Percentiles rank a stretch among this genome's conserved stretches.
These are phyloP conservation scores for Artibeus lituratus DNA, from an alignment of 2,797 vertebrate species.

Conservation along the genomic window DNA sequence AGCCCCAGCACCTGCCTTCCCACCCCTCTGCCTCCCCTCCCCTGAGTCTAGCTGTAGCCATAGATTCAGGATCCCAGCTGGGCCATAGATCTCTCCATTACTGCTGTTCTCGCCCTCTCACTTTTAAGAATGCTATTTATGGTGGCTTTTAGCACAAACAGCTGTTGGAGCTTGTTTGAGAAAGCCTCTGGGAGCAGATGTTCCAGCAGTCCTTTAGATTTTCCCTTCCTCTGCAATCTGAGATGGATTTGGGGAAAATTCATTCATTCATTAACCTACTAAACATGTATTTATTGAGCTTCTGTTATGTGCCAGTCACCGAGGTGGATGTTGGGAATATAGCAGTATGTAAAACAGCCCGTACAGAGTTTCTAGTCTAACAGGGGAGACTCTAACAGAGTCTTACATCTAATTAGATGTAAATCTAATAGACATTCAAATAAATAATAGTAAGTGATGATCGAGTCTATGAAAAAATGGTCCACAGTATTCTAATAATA, in stretches of 20 bases:
- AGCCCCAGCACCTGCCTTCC: neutral
- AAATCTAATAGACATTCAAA: neutral
- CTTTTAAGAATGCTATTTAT: slow-evolving; percentile 82
- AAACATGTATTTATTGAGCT: slow-evolving; percentile 7
- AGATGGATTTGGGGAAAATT: slow-evolving; percentile 64
- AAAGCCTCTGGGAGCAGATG: slow-evolving; percentile 74
- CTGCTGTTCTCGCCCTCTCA: slow-evolving; percentile 65
- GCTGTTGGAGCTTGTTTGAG: slow-evolving; percentile 71
- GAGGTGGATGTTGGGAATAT: neutral
- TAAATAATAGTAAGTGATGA: neutral
- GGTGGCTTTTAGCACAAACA: slow-evolving; percentile 80
- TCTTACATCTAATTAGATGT: no score
- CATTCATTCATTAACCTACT: slow-evolving; percentile 65
- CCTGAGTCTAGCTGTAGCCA: neutral
- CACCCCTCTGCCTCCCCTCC: neutral
- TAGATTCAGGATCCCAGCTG: slow-evolving; percentile 35
- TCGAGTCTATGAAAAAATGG: neutral
- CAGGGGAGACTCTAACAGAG: no score
- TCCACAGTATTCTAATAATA: neutral
- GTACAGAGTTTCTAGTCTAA: neutral
- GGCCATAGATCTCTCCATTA: slow-evolving; percentile 67
- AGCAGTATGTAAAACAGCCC: neutral
- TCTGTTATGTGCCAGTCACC: neutral
- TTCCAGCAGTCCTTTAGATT: slow-evolving; percentile 63
- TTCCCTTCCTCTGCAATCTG: slow-evolving; percentile 66